Conservation (phyloP, 1,140 invertebrate species). For the Brachionus rotundiformis region DNA sequence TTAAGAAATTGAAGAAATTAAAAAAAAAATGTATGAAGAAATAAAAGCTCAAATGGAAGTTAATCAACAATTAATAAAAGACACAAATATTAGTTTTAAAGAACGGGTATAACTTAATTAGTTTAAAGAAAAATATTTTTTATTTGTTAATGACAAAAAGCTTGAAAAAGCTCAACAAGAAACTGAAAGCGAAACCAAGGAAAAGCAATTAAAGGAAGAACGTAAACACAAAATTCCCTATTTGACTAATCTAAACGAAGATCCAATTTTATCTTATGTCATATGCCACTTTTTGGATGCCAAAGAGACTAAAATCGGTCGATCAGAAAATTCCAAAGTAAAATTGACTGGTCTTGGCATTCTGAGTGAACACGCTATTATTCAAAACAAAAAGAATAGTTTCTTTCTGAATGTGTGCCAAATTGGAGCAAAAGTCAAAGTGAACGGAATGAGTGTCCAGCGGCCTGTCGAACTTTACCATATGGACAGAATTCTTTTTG, state of each 20-base stretch:
- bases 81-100: conserved; percentile 53
- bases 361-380: background rate
- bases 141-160: background rate
- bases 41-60: conserved; percentile 62
- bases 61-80: conserved; percentile 60
- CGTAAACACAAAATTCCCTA: conserved; percentile 58
- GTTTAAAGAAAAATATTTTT: background rate
- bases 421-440: conserved; percentile 60
- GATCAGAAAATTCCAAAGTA: conserved; percentile 61
- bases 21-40: conserved; percentile 62
- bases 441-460: conserved; percentile 62
- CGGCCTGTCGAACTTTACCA: conserved; percentile 57
- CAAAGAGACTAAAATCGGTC: conserved; percentile 59
- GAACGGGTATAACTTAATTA: background rate
- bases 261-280: conserved; percentile 64
- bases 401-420: background rate
- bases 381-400: conserved; percentile 10
- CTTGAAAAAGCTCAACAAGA: conserved; percentile 53
- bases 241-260: conserved; percentile 64
- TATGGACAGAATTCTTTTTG: conserved; percentile 64
- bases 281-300: conserved; percentile 61
- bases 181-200: conserved; percentile 60
- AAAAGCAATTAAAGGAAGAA: conserved; percentile 53
- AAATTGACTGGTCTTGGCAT: conserved; percentile 60
- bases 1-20: conserved; percentile 60